A percentile compares a stretch with the other conserved stretches of the same genome.
Evolutionary conservation across 1,140 invertebrate genomes (phyloP).

Genomic region (Caenorhabditis inopinata): DNA sequence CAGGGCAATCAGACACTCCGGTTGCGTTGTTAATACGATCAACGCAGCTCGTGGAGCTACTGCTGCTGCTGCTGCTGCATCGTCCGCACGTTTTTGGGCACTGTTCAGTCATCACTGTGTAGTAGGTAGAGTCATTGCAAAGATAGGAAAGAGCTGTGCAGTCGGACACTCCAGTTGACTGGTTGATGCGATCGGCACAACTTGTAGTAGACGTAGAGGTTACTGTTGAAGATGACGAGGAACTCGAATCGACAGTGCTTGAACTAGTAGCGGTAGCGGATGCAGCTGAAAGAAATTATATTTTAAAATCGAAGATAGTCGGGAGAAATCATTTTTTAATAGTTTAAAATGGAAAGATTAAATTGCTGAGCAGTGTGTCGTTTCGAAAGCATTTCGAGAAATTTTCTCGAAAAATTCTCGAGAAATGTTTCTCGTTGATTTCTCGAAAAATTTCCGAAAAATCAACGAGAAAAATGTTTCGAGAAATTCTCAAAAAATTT

Average conservation of each 20-base stretch:
- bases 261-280: not conserved
- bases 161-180: constrained; percentile 38
- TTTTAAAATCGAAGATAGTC: too few species aligned
- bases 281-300: too few species aligned
- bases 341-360: too few species aligned
- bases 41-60: constrained; percentile 2
- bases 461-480: too few species aligned
- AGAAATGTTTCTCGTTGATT: too few species aligned
- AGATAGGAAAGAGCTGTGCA: constrained; percentile 30
- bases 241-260: not conserved
- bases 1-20: constrained; percentile 32
- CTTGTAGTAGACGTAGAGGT: not conserved
- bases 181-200: constrained; percentile 37
- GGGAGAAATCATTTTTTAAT: too few species aligned
- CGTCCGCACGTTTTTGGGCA: constrained; percentile 41
- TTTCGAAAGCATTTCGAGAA: too few species aligned
- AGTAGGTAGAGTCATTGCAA: constrained; percentile 40
- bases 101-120: constrained; percentile 43
- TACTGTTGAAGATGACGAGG: not conserved
- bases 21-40: constrained; percentile 34
- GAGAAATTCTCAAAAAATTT: too few species aligned
- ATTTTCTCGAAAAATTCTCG: too few species aligned
- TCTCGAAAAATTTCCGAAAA: too few species aligned
- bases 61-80: not conserved
- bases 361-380: too few species aligned